A percentile compares a stretch with the other conserved stretches of the same genome.
Conservation (phyloP, 2,797 vertebrate species). For the Clarias fuscus region DNA sequence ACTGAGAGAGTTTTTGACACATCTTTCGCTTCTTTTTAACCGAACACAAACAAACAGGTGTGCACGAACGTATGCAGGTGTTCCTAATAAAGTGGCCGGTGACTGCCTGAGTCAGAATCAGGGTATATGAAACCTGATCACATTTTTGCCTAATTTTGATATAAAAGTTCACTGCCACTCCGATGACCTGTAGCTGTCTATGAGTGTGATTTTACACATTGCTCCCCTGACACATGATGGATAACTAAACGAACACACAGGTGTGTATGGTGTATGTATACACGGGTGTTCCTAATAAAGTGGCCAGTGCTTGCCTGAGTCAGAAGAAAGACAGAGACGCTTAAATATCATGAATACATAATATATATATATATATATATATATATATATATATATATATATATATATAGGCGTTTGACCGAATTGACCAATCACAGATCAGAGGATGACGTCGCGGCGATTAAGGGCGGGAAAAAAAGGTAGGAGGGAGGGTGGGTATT, state of each 20-base stretch:
- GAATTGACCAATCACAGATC: slow-evolving; percentile 10
- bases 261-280: too few relatives aligned
- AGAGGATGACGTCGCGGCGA: background rate
- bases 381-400: background rate
- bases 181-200: background rate
- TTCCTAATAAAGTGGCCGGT: background rate
- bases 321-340: background rate
- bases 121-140: background rate
- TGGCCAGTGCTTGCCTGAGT: background rate
- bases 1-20: background rate
- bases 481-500: too few relatives aligned
- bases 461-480: background rate
- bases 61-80: background rate
- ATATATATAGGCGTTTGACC: background rate
- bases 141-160: background rate
- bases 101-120: background rate
- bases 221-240: background rate
- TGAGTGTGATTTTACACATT: background rate
- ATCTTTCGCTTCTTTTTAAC: too few relatives aligned
- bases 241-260: background rate
- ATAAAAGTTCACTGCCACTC: background rate
- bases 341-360: background rate
- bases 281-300: background rate
- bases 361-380: background rate
- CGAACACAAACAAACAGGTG: background rate